Conservation (phyloP, 1,140 invertebrate species). For the Halotydeus destructor region DNA sequence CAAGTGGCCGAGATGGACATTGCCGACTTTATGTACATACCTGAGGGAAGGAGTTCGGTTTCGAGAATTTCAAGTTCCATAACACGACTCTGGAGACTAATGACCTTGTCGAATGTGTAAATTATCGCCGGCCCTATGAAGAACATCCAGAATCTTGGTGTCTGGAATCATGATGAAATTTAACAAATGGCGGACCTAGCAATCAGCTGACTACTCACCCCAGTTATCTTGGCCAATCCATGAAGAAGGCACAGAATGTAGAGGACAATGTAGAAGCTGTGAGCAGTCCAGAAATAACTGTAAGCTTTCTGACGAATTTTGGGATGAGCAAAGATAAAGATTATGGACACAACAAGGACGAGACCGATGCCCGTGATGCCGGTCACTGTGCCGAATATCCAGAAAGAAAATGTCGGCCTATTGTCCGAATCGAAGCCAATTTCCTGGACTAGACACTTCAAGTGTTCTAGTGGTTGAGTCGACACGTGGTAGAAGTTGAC, state of each 20-base stretch:
- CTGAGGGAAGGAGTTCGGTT: constrained; percentile 85
- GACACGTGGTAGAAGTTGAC: constrained; percentile 98
- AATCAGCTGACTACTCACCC: constrained; percentile 30
- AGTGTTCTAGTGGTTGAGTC: constrained; percentile 80
- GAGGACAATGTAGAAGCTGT: constrained; percentile 70
- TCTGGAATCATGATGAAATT: constrained; percentile 21
- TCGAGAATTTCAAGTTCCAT: constrained; percentile 84
- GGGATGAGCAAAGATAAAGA: constrained; percentile 92
- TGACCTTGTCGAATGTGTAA: constrained; percentile 75
- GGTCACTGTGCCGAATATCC: constrained; percentile 83
- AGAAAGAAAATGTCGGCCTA: constrained; percentile 70
- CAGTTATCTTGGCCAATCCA: constrained; percentile 78
- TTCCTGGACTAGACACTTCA: constrained; percentile 83
- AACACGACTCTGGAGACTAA: constrained; percentile 72
- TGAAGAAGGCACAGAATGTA: constrained; percentile 81
- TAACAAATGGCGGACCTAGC: constrained; percentile 1
- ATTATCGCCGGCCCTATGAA: constrained; percentile 78
- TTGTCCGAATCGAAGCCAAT: constrained; percentile 78
- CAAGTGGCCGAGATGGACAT: constrained; percentile 18
- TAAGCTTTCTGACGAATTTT: constrained; percentile 79
- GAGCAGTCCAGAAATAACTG: constrained; percentile 93
- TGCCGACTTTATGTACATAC: no score
- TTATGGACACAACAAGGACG: constrained; percentile 79
- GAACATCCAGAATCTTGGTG: constrained; percentile 75
- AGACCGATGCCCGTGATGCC: constrained; percentile 82